phyloP scores from a whole-genome alignment of 2,797 vertebrate species.

The Clarias platycephalus region DNA sequence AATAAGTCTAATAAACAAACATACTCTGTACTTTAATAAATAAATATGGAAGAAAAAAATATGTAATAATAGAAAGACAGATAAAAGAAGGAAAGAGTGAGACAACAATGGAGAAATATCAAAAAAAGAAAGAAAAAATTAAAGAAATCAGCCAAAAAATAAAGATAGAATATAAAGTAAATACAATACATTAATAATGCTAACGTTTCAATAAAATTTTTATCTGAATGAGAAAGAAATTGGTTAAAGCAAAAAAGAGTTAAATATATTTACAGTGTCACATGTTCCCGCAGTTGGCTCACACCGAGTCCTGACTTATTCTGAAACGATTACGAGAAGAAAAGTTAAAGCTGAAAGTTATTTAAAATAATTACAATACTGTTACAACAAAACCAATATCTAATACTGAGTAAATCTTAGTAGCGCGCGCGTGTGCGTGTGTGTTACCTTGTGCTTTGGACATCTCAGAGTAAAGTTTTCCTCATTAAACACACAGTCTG shows the following conservation, averaged over 20 bases:
- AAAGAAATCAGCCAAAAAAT: background rate
- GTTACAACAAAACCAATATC: background rate
- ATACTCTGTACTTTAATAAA: no score
- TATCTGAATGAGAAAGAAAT: no score
- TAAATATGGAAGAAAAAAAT: no score
- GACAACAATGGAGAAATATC: no score
- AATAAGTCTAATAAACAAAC: no score
- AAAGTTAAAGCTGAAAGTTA: background rate
- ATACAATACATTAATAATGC: no score
- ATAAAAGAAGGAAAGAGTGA: no score
- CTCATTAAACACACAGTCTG: slow-evolving; percentile 72
- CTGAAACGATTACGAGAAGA: slow-evolving; percentile 50
- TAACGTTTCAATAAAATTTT: no score
- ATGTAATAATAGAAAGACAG: no score
- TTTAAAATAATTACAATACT: background rate
- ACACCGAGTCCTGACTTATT: slow-evolving; percentile 61
- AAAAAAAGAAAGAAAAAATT: no score
- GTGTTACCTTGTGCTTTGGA: slow-evolving; percentile 72
- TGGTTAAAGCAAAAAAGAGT: background rate
- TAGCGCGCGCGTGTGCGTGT: background rate
- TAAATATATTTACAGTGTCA: slow-evolving; percentile 55
- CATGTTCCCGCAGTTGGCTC: slow-evolving; percentile 63
- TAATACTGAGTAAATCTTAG: background rate
- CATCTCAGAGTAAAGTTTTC: slow-evolving; percentile 79
- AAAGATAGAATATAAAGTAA: background rate